Evolutionary conservation across 2,797 vertebrate species (phyloP), one percentile per base, ranked within the genome.

Genomic region (Tapera naevia): DNA sequence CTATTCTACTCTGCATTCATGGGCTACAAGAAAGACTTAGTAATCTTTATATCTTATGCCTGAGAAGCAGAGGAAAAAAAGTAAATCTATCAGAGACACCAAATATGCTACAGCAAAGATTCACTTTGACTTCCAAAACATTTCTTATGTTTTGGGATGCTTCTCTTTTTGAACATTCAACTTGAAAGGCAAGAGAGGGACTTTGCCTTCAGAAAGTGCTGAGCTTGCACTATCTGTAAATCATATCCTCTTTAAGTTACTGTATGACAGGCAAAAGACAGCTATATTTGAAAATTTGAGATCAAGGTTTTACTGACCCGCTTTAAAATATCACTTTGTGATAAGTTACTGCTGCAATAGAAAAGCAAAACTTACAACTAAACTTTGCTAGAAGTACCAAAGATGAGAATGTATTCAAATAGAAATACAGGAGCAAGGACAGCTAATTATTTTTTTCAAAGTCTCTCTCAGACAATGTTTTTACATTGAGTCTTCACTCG

Each of bases 251-350:
- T 93, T 57, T 60, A 74, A 83, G 82, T 58, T 78, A n/a, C 53
- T 67, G 25, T 13, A 27, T 43, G 80, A 50, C 85, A 81, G 80
- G 76, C 37, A 74, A 65, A 88, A 78, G 43, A 78, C 10, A 78
- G 41, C 27, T 37, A 8, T n/a, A 78, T 33, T 43, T 54, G 70
- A 95, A 94, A 90, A 84, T 33, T 17, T 41, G 35, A 93, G 74
- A 94, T 94, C 90, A 95, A 91, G 94, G 80, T 89, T 95, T 88
- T 70, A 93, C 39, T 85, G 90, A 84, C 80, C 67, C 0, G 60
- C 74, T 96, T 93, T 94, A 88, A 93, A 84, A 76, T 64, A 85
- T 46, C 64, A 58, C 24, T 89, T 92, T 80, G 48, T 85, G 64
- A 3, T 75, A 80, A 67, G 35, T 65, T 86, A 65, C 72, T 85